These are phyloP conservation scores for Oncorhynchus keta DNA, from an alignment of 2,113 vertebrate species.

Conservation along the genomic window DNA sequence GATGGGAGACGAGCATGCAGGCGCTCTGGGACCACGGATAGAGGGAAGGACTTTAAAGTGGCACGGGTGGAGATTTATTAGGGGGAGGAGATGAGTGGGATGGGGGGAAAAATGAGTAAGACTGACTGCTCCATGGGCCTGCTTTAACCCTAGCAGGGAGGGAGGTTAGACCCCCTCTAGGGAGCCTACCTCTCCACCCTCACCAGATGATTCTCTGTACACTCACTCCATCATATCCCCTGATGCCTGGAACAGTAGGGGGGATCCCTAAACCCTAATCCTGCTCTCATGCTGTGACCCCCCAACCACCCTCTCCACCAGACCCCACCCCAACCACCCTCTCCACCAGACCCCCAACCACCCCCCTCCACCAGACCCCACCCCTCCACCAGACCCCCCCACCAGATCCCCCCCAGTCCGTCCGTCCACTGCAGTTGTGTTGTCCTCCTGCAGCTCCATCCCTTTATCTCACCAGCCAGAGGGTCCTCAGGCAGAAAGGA, in stretches of 20 bases:
- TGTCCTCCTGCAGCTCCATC: not conserved
- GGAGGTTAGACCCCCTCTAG: not conserved
- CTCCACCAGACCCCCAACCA: no score
- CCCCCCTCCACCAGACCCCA: no score
- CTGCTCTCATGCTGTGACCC: constrained; percentile 8
- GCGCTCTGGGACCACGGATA: not conserved
- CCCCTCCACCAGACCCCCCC: no score
- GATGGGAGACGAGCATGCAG: not conserved
- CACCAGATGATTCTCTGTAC: not conserved
- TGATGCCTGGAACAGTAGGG: constrained; percentile 12
- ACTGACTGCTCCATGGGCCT: not conserved
- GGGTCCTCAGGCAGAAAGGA: not conserved
- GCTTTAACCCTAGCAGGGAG: not conserved
- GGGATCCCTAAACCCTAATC: constrained; percentile 14
- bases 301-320: not conserved
- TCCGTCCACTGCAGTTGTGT: not conserved
- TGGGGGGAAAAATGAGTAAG: not conserved
- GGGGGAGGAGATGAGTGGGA: not conserved
- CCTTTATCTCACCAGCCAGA: constrained; percentile 37
- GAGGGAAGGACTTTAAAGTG: not conserved
- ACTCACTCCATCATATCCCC: not conserved
- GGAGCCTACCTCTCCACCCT: not conserved
- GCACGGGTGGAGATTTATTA: not conserved
- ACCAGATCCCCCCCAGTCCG: not conserved
- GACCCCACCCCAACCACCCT: no score